Evolutionary conservation across 2,888 invertebrate species (phyloP).

Genomic region (Hartigia nigra): DNA sequence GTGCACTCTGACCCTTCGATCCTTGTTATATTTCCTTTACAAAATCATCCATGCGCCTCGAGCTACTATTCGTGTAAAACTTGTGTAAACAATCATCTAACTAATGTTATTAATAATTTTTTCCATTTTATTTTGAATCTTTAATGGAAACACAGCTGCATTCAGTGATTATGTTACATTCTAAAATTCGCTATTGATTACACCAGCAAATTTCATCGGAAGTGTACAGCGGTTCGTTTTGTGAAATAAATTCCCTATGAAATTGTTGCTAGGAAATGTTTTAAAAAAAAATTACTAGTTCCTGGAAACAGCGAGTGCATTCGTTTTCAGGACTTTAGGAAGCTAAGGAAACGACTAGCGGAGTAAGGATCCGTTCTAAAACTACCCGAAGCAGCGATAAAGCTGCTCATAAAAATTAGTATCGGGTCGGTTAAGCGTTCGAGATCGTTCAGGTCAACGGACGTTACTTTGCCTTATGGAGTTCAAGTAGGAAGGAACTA

Average conservation of each 20-base stretch:
- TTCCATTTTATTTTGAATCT: not conserved
- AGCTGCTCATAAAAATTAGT: conserved; percentile 31
- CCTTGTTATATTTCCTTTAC: not conserved
- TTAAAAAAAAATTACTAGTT: not conserved
- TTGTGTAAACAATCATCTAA: not conserved
- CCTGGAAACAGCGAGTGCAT: not conserved
- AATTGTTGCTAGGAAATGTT: not conserved
- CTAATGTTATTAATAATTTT: not conserved
- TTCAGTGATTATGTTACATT: not conserved
- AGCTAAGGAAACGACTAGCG: not conserved
- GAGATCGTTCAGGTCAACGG: conserved; percentile 19
- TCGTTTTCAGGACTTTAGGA: not conserved
- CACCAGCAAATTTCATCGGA: not conserved
- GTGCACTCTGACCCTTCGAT: conserved; percentile 22
- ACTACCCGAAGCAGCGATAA: conserved; percentile 30
- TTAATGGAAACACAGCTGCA: not conserved
- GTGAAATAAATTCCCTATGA: not conserved
- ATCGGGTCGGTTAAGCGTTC: conserved; percentile 21
- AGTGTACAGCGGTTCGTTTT: not conserved
- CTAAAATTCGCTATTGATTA: not conserved
- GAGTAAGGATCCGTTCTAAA: conserved; percentile 19
- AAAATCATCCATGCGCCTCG: conserved; percentile 7
- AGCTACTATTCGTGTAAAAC: not conserved
- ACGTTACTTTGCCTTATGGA: conserved; percentile 31
- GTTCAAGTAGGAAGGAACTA: conserved; percentile 25